Percentiles rank a stretch among this genome's conserved stretches.
Conservation (phyloP, 1,140 invertebrate genomes). For the Artemia franciscana region DNA sequence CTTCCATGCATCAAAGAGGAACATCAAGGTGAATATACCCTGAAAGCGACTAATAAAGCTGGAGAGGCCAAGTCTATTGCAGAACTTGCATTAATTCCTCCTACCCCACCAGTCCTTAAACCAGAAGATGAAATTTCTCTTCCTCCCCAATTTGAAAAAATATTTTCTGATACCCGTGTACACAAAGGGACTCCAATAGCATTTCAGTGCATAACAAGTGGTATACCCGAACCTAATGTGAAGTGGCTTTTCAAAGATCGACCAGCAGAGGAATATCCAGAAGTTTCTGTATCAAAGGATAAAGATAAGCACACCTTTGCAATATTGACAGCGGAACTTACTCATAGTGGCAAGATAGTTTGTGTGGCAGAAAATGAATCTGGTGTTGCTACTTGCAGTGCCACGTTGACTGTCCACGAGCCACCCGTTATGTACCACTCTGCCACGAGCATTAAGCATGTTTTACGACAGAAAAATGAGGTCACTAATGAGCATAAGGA, state of each 20-base stretch:
- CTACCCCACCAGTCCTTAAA: constrained; percentile 18
- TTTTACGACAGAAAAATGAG: neutral
- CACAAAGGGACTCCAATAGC: constrained; percentile 30
- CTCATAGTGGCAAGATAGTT: constrained; percentile 37
- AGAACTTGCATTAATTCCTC: constrained; percentile 26
- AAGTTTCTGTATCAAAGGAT: constrained; percentile 40
- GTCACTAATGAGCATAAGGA: constrained; percentile 17
- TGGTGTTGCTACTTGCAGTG: constrained; percentile 39
- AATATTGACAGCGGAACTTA: constrained; percentile 27
- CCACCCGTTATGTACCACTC: neutral
- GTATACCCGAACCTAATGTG: constrained; percentile 46
- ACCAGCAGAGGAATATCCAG: constrained; percentile 34
- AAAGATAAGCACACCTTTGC: constrained; percentile 41
- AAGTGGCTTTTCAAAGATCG: constrained; percentile 46
- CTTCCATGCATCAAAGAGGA: constrained; percentile 30
- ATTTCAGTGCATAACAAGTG: constrained; percentile 42
- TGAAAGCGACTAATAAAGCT: constrained; percentile 38
- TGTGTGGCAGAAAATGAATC: constrained; percentile 47
- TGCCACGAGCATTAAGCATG: neutral
- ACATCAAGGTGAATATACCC: constrained; percentile 50
- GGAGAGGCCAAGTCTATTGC: constrained; percentile 61
- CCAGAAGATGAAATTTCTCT: constrained; percentile 30
- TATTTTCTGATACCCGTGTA: constrained; percentile 30
- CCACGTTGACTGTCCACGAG: constrained; percentile 27
- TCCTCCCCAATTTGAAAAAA: constrained; percentile 38